Percentiles rank a stretch among this genome's conserved stretches.
phyloP scores from a whole-genome alignment of 2,113 vertebrate genomes.

The Macaca mulatta region DNA sequence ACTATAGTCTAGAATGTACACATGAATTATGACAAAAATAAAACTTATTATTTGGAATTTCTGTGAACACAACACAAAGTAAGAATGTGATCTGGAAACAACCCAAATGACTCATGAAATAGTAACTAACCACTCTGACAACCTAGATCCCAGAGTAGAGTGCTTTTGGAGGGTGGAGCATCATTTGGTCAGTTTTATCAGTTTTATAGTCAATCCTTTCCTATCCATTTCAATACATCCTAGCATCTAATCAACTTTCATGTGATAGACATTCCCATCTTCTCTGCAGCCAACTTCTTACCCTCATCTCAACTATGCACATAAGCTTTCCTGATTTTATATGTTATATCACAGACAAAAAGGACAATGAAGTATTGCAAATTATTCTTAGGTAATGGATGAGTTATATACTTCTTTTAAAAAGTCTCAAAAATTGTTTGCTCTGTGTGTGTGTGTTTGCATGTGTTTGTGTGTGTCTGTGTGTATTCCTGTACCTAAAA shows the following conservation, averaged over 20 bases:
- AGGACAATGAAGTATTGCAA: neutral
- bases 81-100: neutral
- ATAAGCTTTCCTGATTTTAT: neutral
- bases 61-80: neutral
- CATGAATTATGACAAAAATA: neutral
- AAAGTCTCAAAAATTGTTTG: neutral
- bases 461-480: neutral
- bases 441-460: no score
- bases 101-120: neutral
- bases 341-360: neutral
- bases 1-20: neutral
- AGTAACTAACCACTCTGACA: neutral
- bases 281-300: neutral
- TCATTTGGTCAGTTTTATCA: neutral
- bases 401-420: neutral
- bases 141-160: neutral
- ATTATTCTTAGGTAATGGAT: neutral
- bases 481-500: neutral
- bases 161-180: neutral
- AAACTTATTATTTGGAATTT: neutral
- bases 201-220: neutral
- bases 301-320: neutral
- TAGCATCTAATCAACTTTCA: neutral
- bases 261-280: neutral
- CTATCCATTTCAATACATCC: neutral